phyloP scores from a whole-genome alignment of 1,140 invertebrate genomes.

The Pinna nobilis region DNA sequence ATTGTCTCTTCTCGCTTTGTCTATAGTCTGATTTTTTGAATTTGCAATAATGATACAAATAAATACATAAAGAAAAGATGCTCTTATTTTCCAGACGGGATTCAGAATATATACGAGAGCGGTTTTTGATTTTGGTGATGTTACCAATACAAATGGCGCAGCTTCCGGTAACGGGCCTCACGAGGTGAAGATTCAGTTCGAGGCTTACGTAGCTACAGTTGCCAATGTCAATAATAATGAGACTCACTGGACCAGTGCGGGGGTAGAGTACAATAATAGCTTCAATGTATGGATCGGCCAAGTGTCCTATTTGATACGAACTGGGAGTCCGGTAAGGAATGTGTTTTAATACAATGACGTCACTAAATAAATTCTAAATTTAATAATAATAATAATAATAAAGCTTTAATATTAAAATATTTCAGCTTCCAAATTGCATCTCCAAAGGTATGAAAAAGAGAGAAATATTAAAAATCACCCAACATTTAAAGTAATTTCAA shows the following conservation, averaged over 20 bases:
- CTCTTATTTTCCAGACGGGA: background rate
- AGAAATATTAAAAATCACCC: no score
- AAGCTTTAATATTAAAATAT: no score
- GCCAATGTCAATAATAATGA: background rate
- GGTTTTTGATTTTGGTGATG: conserved; percentile 13
- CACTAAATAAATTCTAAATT: background rate
- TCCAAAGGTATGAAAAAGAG: no score
- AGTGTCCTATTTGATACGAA: conserved; percentile 12
- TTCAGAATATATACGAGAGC: conserved; percentile 19
- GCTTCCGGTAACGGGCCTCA: background rate
- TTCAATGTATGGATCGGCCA: conserved; percentile 41
- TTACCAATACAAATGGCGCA: background rate
- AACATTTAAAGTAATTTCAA: no score
- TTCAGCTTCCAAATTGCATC: no score
- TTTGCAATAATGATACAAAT: no score
- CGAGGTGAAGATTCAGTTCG: conserved; percentile 7
- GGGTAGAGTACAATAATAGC: conserved; percentile 37
- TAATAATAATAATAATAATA: no score
- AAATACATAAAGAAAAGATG: no score
- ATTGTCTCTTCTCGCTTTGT: background rate
- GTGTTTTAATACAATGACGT: background rate
- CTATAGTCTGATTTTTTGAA: no score
- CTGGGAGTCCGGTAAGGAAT: background rate
- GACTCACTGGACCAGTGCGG: conserved; percentile 31
- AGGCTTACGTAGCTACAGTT: conserved; percentile 10